phyloP scores from a whole-genome alignment of 2,888 invertebrate genomes.

The Dastarcus helophoroides region DNA sequence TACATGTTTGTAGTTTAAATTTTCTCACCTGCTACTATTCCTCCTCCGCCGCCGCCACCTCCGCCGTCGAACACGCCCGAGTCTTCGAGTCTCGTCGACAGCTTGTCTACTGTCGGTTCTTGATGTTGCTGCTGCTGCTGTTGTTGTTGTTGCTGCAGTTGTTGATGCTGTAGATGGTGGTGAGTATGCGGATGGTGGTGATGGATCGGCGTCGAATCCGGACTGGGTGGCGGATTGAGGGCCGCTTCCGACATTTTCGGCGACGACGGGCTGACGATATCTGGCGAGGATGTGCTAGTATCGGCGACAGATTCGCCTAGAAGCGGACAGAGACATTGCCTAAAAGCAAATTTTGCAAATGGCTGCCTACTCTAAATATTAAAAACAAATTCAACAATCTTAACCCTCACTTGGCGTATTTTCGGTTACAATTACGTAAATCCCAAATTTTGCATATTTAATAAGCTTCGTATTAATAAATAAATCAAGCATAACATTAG shows the following conservation, averaged over 20 bases:
- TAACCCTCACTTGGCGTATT: too few relatives aligned
- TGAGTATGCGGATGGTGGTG: constrained; percentile 37
- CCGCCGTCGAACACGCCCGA: constrained; percentile 44
- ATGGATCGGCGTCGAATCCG: constrained; percentile 48
- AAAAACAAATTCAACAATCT: too few relatives aligned
- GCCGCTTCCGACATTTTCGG: constrained; percentile 64
- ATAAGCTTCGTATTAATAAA: background rate
- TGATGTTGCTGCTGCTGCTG: constrained; percentile 35
- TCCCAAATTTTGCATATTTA: too few relatives aligned
- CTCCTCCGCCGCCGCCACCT: constrained; percentile 16
- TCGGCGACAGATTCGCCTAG: constrained; percentile 86
- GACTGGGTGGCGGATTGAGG: constrained; percentile 45
- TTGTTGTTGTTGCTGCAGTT: constrained; percentile 30
- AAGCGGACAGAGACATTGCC: constrained; percentile 40
- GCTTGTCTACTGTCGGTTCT: constrained; percentile 40
- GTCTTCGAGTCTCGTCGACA: constrained; percentile 39
- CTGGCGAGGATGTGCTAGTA: constrained; percentile 86
- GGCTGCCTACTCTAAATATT: constrained; percentile 29
- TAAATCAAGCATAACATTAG: too few relatives aligned
- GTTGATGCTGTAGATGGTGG: constrained; percentile 37
- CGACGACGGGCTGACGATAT: constrained; percentile 72
- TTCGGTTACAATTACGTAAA: too few relatives aligned
- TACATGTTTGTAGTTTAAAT: too few relatives aligned
- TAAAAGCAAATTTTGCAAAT: constrained; percentile 33
- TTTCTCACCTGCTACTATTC: too few relatives aligned